phyloP scores from a whole-genome alignment of 1,140 invertebrate species.

The Leptoteleia sp. region DNA sequence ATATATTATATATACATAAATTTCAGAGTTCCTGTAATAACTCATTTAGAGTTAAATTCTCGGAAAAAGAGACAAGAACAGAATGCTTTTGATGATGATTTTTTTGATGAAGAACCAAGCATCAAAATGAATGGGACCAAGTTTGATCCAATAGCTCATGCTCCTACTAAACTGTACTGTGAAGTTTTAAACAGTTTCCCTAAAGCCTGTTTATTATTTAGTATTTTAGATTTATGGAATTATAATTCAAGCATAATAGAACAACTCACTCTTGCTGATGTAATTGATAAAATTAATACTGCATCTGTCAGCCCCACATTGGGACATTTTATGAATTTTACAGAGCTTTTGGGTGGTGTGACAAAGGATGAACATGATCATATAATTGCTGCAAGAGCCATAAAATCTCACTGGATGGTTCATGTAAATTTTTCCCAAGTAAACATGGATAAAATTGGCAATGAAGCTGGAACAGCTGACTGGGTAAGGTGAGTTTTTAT shows the following conservation, averaged over 20 bases:
- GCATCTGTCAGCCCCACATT: constrained; percentile 83
- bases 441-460: constrained; percentile 84
- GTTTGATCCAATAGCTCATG: constrained; percentile 82
- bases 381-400: constrained; percentile 84
- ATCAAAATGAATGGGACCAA: constrained; percentile 58
- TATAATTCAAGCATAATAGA: constrained; percentile 82
- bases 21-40: constrained; percentile 75
- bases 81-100: constrained; percentile 66
- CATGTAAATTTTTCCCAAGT: constrained; percentile 85
- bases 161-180: constrained; percentile 83
- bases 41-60: constrained; percentile 25
- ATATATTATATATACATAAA: background rate
- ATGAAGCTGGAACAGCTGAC: constrained; percentile 87
- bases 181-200: constrained; percentile 82
- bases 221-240: constrained; percentile 87
- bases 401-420: constrained; percentile 85
- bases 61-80: constrained; percentile 62
- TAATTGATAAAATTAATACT: constrained; percentile 84
- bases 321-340: constrained; percentile 85
- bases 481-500: constrained; percentile 82
- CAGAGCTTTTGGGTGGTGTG: constrained; percentile 84
- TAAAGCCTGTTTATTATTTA: constrained; percentile 83
- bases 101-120: constrained; percentile 73
- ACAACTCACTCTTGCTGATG: constrained; percentile 83
- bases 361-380: constrained; percentile 82